A percentile compares a stretch with the other conserved stretches of the same genome.
Conservation (phyloP, 1,140 invertebrate species). For the Halyomorpha halys region DNA sequence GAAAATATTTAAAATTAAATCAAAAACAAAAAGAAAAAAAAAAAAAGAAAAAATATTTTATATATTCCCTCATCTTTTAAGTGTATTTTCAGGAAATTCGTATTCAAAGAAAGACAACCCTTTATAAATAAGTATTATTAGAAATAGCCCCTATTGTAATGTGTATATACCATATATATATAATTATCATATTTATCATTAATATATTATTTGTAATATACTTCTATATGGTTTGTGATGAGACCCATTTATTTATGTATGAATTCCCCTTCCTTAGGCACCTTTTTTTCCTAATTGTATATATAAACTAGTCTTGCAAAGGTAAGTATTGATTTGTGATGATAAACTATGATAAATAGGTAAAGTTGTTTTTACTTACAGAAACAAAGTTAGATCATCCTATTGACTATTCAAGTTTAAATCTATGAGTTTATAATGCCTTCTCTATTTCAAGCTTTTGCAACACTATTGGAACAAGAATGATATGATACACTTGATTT, state of each 20-base stretch:
- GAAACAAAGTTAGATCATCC: too few species aligned
- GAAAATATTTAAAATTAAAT: constrained; percentile 14
- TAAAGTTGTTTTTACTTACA: too few species aligned
- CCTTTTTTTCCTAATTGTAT: too few species aligned
- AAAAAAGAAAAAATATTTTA: constrained; percentile 13
- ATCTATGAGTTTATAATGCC: too few species aligned
- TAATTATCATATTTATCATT: constrained; percentile 19
- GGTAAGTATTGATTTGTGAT: too few species aligned
- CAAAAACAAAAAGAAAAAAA: constrained; percentile 1
- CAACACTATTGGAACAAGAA: too few species aligned
- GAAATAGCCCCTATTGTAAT: constrained; percentile 16
- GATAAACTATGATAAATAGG: too few species aligned
- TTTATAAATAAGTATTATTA: neutral
- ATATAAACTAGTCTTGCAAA: too few species aligned
- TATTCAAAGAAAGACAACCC: neutral
- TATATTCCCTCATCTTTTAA: constrained; percentile 12
- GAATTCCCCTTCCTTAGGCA: neutral
- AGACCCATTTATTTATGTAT: constrained; percentile 13
- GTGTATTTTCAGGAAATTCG: constrained; percentile 19
- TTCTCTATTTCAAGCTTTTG: too few species aligned
- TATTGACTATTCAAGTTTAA: too few species aligned
- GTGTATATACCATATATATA: constrained; percentile 18
- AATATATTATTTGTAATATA: constrained; percentile 21
- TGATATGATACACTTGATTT: too few species aligned
- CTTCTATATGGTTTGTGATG: constrained; percentile 17